A percentile compares a stretch with the other conserved stretches of the same genome.
phyloP scores from a whole-genome alignment of 2,888 invertebrate species.

The Acanthosepion esculentum region DNA sequence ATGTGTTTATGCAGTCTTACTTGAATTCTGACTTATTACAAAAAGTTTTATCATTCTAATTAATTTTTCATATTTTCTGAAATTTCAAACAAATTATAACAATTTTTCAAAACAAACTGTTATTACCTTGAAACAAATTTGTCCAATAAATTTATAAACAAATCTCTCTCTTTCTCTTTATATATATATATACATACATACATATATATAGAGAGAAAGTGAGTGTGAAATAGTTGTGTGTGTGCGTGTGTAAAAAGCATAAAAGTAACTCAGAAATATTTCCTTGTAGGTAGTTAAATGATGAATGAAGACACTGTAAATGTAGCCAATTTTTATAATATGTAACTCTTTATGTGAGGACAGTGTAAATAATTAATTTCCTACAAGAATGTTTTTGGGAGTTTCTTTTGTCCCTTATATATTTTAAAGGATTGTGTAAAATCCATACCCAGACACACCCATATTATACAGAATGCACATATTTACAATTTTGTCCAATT shows the following conservation, averaged over 20 bases:
- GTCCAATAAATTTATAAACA: background rate
- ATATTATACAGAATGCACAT: background rate
- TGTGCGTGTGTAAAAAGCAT: no score
- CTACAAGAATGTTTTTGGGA: background rate
- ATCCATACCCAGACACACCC: background rate
- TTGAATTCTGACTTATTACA: no score
- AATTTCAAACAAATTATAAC: no score
- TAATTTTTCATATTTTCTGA: no score
- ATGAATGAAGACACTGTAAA: background rate
- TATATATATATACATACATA: background rate
- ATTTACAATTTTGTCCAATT: background rate
- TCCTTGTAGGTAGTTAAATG: background rate
- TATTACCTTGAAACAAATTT: no score
- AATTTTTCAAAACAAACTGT: no score
- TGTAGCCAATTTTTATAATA: background rate
- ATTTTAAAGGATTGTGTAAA: background rate
- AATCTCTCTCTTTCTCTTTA: background rate
- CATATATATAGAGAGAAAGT: no score
- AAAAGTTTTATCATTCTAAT: no score
- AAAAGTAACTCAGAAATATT: no score
- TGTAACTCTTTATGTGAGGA: background rate
- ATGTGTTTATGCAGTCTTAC: background rate
- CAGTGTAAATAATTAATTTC: background rate
- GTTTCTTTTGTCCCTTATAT: background rate
- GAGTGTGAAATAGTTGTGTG: background rate